phyloP scores from a whole-genome alignment of 2,797 vertebrate genomes.

The Denticeps clupeoides region DNA sequence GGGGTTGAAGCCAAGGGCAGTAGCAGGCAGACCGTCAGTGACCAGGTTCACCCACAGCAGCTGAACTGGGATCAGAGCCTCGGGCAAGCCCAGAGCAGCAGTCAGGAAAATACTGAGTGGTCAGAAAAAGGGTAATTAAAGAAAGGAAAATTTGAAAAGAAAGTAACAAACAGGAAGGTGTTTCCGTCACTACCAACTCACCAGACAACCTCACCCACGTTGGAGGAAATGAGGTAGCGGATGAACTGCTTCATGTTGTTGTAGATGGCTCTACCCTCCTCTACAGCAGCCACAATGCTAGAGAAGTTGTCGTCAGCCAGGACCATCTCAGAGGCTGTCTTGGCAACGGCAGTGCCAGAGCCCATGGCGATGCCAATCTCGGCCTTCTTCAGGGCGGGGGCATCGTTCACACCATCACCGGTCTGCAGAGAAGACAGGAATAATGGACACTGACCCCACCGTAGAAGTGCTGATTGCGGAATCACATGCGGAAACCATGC shows the following conservation, averaged over 20 bases:
- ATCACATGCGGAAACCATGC: too few species aligned
- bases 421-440: slow-evolving; percentile 51
- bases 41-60: slow-evolving; percentile 92
- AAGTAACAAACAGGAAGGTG: background rate
- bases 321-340: slow-evolving; percentile 93
- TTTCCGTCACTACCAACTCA: slow-evolving; percentile 44
- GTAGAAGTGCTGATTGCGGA: too few species aligned
- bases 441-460: background rate
- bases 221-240: slow-evolving; percentile 94
- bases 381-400: slow-evolving; percentile 90
- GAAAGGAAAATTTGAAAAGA: background rate
- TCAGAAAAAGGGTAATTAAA: too few species aligned
- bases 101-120: slow-evolving; percentile 76
- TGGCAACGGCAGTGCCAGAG: slow-evolving; percentile 92
- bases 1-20: slow-evolving; percentile 88
- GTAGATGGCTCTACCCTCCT: slow-evolving; percentile 93
- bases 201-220: slow-evolving; percentile 93
- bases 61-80: slow-evolving; percentile 89
- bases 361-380: slow-evolving; percentile 97
- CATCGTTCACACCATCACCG: slow-evolving; percentile 89
- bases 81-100: slow-evolving; percentile 81
- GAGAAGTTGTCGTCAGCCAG: slow-evolving; percentile 94
- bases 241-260: slow-evolving; percentile 99
- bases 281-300: slow-evolving; percentile 85
- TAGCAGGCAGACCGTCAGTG: slow-evolving; percentile 86